Evolutionary conservation across 2,888 invertebrate genomes (phyloP).

Genomic region (Ceraclea dissimilis): DNA sequence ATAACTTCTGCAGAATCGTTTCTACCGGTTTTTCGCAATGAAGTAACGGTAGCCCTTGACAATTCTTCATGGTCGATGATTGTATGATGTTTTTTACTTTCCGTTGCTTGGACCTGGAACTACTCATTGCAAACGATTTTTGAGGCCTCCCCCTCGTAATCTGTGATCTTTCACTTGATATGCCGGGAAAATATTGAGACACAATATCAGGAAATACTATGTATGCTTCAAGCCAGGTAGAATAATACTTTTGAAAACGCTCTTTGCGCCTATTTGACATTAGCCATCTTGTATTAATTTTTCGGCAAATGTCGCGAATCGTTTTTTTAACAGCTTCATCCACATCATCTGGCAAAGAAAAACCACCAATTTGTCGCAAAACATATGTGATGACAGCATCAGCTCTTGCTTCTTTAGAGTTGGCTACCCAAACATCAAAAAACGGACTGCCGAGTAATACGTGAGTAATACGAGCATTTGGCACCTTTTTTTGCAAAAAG

Average conservation of each 20-base stretch:
- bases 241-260: not conserved
- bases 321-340: not conserved
- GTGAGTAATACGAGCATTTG: no score
- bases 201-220: not conserved
- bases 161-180: not conserved
- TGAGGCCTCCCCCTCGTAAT: not conserved
- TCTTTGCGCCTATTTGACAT: not conserved
- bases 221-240: not conserved
- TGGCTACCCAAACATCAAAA: no score
- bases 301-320: not conserved
- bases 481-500: no score
- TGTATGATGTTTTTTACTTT: no score
- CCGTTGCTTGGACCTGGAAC: not conserved
- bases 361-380: not conserved
- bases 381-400: no score
- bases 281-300: not conserved
- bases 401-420: no score
- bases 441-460: no score
- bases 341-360: not conserved
- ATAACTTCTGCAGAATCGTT: no score
- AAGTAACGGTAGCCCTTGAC: no score
- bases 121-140: not conserved
- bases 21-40: no score
- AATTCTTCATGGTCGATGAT: no score
- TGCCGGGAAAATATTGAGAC: not conserved